Base-by-base conservation (phyloP, 2,113 vertebrate species). In the Percopsis transmontana region DNA sequence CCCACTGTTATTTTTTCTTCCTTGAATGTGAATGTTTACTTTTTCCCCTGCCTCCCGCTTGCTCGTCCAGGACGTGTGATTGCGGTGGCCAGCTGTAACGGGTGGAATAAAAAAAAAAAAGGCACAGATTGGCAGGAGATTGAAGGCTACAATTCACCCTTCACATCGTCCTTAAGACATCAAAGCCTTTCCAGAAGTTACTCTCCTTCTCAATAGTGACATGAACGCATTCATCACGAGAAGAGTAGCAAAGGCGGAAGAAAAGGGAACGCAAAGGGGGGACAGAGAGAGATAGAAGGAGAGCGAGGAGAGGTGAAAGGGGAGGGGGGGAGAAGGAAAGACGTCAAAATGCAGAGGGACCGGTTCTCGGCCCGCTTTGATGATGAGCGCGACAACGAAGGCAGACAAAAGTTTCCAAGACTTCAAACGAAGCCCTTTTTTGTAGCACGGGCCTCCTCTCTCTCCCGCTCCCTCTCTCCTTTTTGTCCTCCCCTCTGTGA, bases 401-500 rank as follows among this genome's bases (percentile, higher is more conserved):
- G 74, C 70, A 78, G 66, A 91, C 87, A 91, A 91, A 92, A 90
- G 89, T 87, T 88, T 87, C 74, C 68, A 86, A 87, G 82, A 85
- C 90, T 90, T 92, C 87, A 91, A 92, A 91, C 78, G 87, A 62
- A 81, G 23, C 61, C 57, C 75, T 83, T 42, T 87, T 89, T 80
- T 82, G 76, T 76, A 72, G 59, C 40, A 3, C 70, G 79, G 77
- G 67, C 73, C 68, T 33, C 39, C 41, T 24, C 40, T 23, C 78
- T 84, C 57, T 38, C 72, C 45, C 81, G 72, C 13, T 12, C 42
- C 5, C 15, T 12, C 24, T 18, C 23, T 19, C 59, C 20, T 42
- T 2, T 42, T 1, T 42, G 68, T 79, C 18, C 19, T 1, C 1
- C 19, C 2, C 82, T 70, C 66, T 27, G 38, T 48, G 55, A 67